Evolutionary conservation across 2,888 invertebrate species (phyloP).

Genomic region (Ashinkailepas kermadecensis): DNA sequence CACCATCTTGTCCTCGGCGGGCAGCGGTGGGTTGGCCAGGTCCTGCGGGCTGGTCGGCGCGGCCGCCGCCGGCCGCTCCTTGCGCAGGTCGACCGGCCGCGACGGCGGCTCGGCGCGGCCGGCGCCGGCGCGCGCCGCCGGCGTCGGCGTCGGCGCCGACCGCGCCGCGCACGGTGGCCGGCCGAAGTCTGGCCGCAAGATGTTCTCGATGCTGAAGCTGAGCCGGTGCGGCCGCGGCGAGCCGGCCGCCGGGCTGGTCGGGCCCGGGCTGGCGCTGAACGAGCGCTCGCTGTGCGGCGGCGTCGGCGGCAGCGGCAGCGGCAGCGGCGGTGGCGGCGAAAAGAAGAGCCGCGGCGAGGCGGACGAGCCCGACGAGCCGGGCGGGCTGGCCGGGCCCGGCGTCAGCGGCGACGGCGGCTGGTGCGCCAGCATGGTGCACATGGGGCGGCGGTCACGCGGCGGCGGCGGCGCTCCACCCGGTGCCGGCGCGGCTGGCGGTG

Average conservation of each 20-base stretch:
- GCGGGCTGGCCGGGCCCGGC: not conserved
- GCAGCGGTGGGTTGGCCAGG: conserved; percentile 32
- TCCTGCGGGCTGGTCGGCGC: conserved; percentile 28
- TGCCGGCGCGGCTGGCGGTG: conserved; percentile 29
- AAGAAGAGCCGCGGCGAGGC: not conserved
- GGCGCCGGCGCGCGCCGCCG: not conserved
- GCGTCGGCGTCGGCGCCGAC: not conserved
- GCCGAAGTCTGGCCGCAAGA: conserved; percentile 36
- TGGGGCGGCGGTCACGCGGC: not conserved
- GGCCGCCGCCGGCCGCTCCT: not conserved
- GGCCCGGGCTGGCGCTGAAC: conserved; percentile 1
- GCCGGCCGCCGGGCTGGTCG: conserved; percentile 23
- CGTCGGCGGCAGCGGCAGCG: conserved; percentile 20
- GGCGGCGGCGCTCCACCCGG: conserved; percentile 26
- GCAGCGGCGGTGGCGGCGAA: not conserved
- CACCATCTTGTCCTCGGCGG: conserved; percentile 29
- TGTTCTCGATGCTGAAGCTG: conserved; percentile 36
- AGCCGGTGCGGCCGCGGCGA: conserved; percentile 27
- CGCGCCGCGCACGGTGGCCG: not conserved
- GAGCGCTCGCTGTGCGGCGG: conserved; percentile 17
- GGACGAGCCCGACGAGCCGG: not conserved
- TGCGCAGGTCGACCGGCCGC: conserved; percentile 25
- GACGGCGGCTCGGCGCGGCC: not conserved
- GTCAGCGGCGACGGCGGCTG: not conserved
- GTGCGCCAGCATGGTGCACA: not conserved